Conservation (phyloP, 2,797 vertebrate species). For the Bovichtus diacanthus region DNA sequence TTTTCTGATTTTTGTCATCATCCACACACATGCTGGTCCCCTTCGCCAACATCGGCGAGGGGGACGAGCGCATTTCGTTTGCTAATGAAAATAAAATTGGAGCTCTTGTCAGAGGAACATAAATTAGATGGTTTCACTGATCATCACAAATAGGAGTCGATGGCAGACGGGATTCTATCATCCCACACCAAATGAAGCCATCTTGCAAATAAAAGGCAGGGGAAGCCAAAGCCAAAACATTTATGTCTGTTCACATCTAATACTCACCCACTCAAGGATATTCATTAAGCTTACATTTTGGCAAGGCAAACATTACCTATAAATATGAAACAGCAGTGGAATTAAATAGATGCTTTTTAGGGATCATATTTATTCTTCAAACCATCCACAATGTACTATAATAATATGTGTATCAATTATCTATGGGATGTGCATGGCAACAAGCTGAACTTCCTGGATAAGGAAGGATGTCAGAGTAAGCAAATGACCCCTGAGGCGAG, state of each 20-base stretch:
- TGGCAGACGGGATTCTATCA: conserved; percentile 36
- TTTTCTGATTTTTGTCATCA: conserved; percentile 11
- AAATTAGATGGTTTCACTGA: conserved; percentile 46
- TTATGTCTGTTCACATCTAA: conserved; percentile 40
- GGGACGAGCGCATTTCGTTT: conserved; percentile 21
- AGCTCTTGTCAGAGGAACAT: conserved; percentile 29
- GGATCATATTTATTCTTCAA: not conserved
- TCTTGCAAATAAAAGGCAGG: conserved; percentile 42
- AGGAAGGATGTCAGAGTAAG: conserved; percentile 1
- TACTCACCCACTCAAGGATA: conserved; percentile 45
- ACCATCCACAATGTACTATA: not conserved
- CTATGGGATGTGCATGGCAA: not conserved
- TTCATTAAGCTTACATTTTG: conserved; percentile 41
- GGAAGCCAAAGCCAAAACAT: conserved; percentile 28
- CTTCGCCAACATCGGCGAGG: not conserved
- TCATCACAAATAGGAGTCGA: conserved; percentile 54
- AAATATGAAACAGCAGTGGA: conserved; percentile 18
- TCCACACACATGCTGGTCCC: not conserved
- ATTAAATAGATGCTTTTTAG: not conserved
- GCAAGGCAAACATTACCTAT: not conserved
- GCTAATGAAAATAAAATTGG: conserved; percentile 52
- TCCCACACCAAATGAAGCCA: conserved; percentile 46
- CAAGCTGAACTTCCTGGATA: not conserved
- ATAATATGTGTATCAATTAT: not conserved
- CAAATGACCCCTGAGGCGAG: not conserved